A percentile compares a stretch with the other conserved stretches of the same genome.
These are phyloP conservation scores for Nematopogon swammerdamellus DNA, from an alignment of 2,888 invertebrate species.

Conservation along the genomic window DNA sequence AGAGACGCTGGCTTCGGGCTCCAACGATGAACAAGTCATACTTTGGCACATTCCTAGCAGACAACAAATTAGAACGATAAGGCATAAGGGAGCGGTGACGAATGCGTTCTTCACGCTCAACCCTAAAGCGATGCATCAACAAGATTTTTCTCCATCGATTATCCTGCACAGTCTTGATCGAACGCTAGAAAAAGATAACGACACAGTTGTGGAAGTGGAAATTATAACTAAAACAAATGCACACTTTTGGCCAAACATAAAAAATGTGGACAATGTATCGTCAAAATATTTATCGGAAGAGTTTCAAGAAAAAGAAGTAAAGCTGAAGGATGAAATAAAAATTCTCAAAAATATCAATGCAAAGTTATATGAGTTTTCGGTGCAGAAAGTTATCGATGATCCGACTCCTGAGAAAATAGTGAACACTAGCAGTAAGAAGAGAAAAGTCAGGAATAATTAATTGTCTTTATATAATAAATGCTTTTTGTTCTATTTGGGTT, in stretches of 20 bases:
- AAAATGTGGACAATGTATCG: slow-evolving; percentile 14
- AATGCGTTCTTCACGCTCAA: slow-evolving; percentile 66
- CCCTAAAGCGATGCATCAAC: slow-evolving; percentile 56
- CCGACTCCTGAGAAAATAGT: slow-evolving; percentile 12
- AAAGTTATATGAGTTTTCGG: slow-evolving; percentile 54
- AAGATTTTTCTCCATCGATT: slow-evolving; percentile 54
- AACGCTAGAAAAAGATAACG: slow-evolving; percentile 52
- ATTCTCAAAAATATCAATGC: slow-evolving; percentile 56
- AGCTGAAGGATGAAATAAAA: slow-evolving; percentile 45
- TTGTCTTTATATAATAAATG: slow-evolving; percentile 12
- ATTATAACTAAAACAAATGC: slow-evolving; percentile 32
- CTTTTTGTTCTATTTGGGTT: background rate
- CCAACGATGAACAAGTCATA: slow-evolving; percentile 68
- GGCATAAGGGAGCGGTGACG: slow-evolving; percentile 71
- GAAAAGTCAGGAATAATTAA: slow-evolving; percentile 23
- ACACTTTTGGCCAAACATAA: slow-evolving; percentile 32
- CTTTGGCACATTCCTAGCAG: slow-evolving; percentile 80
- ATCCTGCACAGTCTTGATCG: slow-evolving; percentile 62
- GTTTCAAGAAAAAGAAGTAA: slow-evolving; percentile 24
- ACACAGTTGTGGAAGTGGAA: slow-evolving; percentile 42
- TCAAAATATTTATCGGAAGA: slow-evolving; percentile 23
- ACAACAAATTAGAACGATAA: slow-evolving; percentile 67
- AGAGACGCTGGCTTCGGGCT: slow-evolving; percentile 70
- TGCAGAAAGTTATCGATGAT: slow-evolving; percentile 37
- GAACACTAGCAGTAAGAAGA: slow-evolving; percentile 18